Base-by-base conservation (phyloP, 2,113 vertebrate species). In the Ciconia stormi region DNA sequence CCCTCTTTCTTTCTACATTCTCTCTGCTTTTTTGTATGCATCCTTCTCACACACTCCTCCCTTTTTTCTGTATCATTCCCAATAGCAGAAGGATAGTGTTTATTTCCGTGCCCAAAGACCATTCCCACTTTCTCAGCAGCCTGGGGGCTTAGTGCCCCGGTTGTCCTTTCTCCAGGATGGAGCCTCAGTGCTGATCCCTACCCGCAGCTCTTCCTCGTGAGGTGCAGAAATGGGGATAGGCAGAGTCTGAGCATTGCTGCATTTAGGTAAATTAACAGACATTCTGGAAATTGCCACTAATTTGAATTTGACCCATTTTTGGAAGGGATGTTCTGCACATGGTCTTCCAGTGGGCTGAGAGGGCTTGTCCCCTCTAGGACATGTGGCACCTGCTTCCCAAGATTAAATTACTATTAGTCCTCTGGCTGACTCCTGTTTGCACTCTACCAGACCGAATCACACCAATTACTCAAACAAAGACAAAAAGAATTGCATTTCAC, bases 141-240 rank as follows among this genome's bases (percentile, higher is more conserved):
- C 32, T 36, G 44, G 9, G 10, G 44, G 4, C 56, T 34, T 8
- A 9, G 19, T 34, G 4, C 16, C 34, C 10, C 1, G 0, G 1
- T 3, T 76, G 29, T 44, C 32, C 56, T 32, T 38, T 30, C 72
- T 78, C 46, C 65, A 44, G 82, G 71, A 9, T 13, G 34, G 10
- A 22, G 9, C 61, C 49, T 65, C 67, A 14, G 69, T 13, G n/a
- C 55, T 66, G 21, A 21, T 19, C 61, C 65, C 82, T n/a, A 20
- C 36, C 22, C 3, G 1, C 44, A 58, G 32, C n/a, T 59, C 29
- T 44, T 53, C 40, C 9, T 29, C 2, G 0, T 22, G 22, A 52
- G 6, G 5, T 11, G 59, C 36, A 73, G 46, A 23, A 77, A 36
- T 7, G 38, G 71, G 18, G 16, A 3, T 4, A 18, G 77, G 23